phyloP scores from a whole-genome alignment of 2,888 invertebrate genomes.

The Perizoma affinitatum region DNA sequence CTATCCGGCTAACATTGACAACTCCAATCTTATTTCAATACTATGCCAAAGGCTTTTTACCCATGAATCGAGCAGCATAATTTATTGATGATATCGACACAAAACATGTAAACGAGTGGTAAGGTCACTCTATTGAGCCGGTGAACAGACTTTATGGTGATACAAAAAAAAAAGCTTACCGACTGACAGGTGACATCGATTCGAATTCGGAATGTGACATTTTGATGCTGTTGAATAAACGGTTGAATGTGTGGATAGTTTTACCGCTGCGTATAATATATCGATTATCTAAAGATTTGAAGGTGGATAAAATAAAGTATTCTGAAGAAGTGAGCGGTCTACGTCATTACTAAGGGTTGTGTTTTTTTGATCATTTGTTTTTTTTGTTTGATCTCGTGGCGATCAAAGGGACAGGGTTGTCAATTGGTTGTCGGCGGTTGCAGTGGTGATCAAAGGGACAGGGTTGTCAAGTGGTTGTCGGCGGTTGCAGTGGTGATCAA shows the following conservation, averaged over 20 bases:
- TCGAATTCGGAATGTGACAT: conserved; percentile 25
- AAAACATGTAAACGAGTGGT: conserved; percentile 18
- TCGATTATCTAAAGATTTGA: background rate
- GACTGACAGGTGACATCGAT: conserved; percentile 30
- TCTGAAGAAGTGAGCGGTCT: background rate
- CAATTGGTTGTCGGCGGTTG: no score
- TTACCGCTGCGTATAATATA: conserved; percentile 14
- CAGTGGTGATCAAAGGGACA: no score
- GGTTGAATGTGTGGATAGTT: conserved; percentile 11
- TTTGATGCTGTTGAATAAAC: conserved; percentile 11
- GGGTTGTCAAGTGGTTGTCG: no score
- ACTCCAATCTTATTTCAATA: conserved; percentile 23
- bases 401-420: background rate
- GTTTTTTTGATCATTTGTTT: no score
- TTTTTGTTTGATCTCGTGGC: no score
- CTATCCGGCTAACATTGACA: background rate
- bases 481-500: no score
- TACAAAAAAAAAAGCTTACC: conserved; percentile 17
- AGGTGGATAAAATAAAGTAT: no score
- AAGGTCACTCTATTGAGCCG: conserved; percentile 8
- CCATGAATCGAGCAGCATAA: conserved; percentile 8
- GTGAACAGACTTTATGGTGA: conserved; percentile 16
- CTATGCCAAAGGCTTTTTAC: conserved; percentile 16
- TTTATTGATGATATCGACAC: conserved; percentile 25
- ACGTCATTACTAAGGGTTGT: no score